A percentile compares a stretch with the other conserved stretches of the same genome.
Conservation (phyloP, 37 sponge, comb jelly and placozoan genomes). For the Amphimedon queenslandica region DNA sequence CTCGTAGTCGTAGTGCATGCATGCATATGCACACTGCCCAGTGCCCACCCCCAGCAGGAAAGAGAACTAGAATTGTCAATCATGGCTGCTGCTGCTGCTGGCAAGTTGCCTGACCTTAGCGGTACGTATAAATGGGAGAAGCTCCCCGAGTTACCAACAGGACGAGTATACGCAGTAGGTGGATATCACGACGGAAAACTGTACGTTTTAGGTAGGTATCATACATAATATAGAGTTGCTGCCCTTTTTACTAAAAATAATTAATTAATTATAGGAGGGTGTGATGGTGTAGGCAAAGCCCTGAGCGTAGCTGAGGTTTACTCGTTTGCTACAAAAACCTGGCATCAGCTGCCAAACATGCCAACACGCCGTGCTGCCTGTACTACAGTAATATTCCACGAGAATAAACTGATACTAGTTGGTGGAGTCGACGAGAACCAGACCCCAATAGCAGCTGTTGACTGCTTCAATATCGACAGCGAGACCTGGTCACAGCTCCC, state of each 20-base stretch:
- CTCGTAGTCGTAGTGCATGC: neutral
- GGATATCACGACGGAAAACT: conserved; percentile 51
- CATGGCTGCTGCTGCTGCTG: conserved; percentile 15
- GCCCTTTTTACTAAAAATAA: neutral
- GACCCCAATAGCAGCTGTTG: conserved; percentile 49
- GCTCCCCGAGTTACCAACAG: conserved; percentile 54
- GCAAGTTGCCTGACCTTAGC: neutral
- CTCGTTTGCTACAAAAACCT: conserved; percentile 43
- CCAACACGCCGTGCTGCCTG: conserved; percentile 46
- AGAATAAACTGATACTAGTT: conserved; percentile 46
- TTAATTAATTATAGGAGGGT: conserved; percentile 44
- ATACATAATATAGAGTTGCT: no score
- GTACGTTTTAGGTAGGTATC: conserved; percentile 49
- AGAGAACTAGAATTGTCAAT: neutral
- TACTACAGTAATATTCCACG: conserved; percentile 31
- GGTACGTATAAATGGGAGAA: conserved; percentile 33
- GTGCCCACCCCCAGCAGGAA: neutral
- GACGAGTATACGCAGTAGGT: conserved; percentile 41
- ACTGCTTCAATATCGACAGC: conserved; percentile 40
- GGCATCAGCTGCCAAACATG: conserved; percentile 50
- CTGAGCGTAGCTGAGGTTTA: conserved; percentile 53
- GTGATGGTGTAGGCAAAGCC: conserved; percentile 39
- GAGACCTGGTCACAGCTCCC: conserved; percentile 60
- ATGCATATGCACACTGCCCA: neutral
- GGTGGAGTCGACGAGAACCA: conserved; percentile 70